Evolutionary conservation across 2,113 vertebrate genomes (phyloP).

Genomic region (Dasypus novemcinctus): DNA sequence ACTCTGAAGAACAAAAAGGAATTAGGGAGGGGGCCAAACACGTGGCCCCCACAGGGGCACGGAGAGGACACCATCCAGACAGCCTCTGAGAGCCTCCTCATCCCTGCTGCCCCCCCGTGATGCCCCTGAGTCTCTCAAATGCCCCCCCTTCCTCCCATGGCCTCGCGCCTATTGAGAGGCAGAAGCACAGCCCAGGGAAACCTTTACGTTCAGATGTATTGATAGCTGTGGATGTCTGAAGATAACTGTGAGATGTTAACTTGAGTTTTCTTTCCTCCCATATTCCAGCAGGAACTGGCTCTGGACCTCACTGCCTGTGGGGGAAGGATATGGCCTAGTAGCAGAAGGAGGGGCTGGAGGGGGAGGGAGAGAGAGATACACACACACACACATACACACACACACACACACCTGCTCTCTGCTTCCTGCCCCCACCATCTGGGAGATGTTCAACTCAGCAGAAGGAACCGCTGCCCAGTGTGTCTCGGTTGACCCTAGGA

Average conservation of each 20-base stretch:
- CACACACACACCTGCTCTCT: too few species aligned
- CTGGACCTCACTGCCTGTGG: neutral
- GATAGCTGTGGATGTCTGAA: neutral
- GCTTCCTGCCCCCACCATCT: neutral
- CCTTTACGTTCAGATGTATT: accelerated
- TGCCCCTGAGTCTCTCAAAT: neutral
- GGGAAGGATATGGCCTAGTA: accelerated
- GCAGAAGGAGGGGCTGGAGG: too few species aligned
- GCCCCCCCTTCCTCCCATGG: accelerated
- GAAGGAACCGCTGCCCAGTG: neutral
- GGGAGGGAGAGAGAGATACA: too few species aligned
- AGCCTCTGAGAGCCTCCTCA: neutral
- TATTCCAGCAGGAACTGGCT: neutral
- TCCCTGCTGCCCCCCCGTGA: neutral
- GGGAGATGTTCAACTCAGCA: neutral
- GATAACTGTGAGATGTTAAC: neutral
- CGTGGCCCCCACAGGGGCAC: neutral
- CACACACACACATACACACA: too few species aligned
- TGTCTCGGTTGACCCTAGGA: neutral
- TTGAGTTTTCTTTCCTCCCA: neutral
- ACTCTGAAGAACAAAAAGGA: constrained; percentile 66
- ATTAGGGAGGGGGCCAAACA: constrained; percentile 52
- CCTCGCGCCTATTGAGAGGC: accelerated
- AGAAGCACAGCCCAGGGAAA: neutral
- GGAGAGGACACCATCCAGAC: neutral